These are phyloP conservation scores for Rhynchomys soricoides DNA, from an alignment of 2,113 vertebrate species.

Conservation along the genomic window DNA sequence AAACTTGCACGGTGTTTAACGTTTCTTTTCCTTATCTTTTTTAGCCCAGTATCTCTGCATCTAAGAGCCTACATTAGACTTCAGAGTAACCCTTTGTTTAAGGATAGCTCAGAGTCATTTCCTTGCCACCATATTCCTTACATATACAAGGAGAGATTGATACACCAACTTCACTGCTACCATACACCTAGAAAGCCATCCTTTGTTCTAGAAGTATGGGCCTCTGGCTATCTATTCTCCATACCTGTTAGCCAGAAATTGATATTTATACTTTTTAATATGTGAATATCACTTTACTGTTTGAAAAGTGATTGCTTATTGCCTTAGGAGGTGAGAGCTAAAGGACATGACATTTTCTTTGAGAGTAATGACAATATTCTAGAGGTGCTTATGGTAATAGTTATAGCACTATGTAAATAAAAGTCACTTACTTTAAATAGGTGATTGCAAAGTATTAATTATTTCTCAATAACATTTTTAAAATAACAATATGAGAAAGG, in stretches of 20 bases:
- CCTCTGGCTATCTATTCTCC: not conserved
- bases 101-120: not conserved
- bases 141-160: not conserved
- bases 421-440: not conserved
- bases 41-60: not conserved
- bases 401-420: not conserved
- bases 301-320: not conserved
- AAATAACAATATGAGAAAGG: not conserved
- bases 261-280: not conserved
- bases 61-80: not conserved
- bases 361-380: not conserved
- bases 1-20: not conserved
- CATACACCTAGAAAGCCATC: not conserved
- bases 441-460: not conserved
- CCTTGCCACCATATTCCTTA: not conserved
- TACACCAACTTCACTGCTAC: fast-evolving
- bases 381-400: not conserved
- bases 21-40: not conserved
- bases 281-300: not conserved
- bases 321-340: not conserved
- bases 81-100: not conserved
- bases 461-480: not conserved
- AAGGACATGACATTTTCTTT: not conserved
- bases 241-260: not conserved
- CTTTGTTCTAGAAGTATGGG: not conserved